Conservation (phyloP, 2,797 vertebrate species). For the Sebastes steindachneri region DNA sequence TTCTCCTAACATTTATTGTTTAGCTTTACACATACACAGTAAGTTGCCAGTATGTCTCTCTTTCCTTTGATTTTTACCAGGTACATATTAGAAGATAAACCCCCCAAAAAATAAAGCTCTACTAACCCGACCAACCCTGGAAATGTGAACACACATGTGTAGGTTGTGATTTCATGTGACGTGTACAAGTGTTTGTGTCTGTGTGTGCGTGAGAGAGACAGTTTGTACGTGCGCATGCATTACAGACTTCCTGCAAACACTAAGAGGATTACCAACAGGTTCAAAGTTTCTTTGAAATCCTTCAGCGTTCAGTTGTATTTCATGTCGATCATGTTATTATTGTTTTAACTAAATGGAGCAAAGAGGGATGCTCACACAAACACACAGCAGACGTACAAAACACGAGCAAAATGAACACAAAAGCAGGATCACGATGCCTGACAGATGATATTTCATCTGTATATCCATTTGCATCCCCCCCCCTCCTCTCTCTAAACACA, state of each 20-base stretch:
- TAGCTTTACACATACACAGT: background rate
- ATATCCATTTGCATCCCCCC: conserved; percentile 33
- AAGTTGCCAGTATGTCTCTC: background rate
- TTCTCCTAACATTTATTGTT: background rate
- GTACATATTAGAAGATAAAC: conserved; percentile 72
- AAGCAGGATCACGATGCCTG: conserved; percentile 52
- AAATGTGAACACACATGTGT: conserved; percentile 25
- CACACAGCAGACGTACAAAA: conserved; percentile 35
- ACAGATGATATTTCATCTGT: conserved; percentile 72
- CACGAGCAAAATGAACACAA: conserved; percentile 56
- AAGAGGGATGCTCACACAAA: conserved; percentile 45
- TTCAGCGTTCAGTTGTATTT: conserved; percentile 83
- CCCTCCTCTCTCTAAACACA: conserved; percentile 18
- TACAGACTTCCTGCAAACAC: conserved; percentile 66
- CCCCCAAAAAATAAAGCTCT: conserved; percentile 51
- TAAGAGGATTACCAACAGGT: conserved; percentile 86
- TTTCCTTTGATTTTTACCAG: conserved; percentile 62
- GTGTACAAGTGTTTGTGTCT: background rate
- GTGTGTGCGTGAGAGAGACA: background rate
- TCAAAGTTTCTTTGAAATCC: conserved; percentile 88
- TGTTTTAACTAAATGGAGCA: conserved; percentile 82
- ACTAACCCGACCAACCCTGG: conserved; percentile 14
- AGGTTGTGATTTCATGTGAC: conserved; percentile 7
- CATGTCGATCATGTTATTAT: conserved; percentile 79
- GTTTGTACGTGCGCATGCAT: conserved; percentile 20